Conservation (phyloP, 2,888 invertebrate genomes). For the Allacma fusca region DNA sequence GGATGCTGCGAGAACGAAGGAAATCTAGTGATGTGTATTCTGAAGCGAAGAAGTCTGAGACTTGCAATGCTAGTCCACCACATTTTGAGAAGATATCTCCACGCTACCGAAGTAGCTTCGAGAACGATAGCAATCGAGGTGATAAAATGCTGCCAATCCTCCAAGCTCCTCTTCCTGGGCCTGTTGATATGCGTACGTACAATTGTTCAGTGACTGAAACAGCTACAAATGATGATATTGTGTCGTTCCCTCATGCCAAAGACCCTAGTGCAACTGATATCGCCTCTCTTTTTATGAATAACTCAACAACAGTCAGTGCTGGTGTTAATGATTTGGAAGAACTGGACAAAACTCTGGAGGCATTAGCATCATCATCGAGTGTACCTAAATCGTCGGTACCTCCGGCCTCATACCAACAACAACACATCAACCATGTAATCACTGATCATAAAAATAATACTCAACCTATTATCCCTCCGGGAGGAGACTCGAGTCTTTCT, state of each 20-base stretch:
- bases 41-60: conserved; percentile 49
- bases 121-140: conserved; percentile 7
- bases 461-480: conserved; percentile 31
- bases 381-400: neutral
- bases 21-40: conserved; percentile 59
- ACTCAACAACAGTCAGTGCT: neutral
- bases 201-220: conserved; percentile 68
- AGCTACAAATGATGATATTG: conserved; percentile 29
- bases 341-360: conserved; percentile 78
- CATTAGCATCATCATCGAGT: conserved; percentile 60
- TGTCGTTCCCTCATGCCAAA: conserved; percentile 48
- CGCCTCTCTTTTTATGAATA: conserved; percentile 49
- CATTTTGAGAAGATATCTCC: conserved; percentile 48
- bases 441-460: conserved; percentile 27
- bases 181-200: conserved; percentile 89
- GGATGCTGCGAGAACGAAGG: conserved; percentile 57
- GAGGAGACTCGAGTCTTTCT: conserved; percentile 44
- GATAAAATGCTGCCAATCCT: conserved; percentile 58
- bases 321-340: conserved; percentile 69
- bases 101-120: conserved; percentile 38
- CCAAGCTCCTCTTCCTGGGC: conserved; percentile 75
- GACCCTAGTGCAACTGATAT: conserved; percentile 51
- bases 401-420: conserved; percentile 10
- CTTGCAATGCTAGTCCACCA: conserved; percentile 48
- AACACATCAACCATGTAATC: conserved; percentile 24